A percentile compares a stretch with the other conserved stretches of the same genome.
These are phyloP conservation scores for western clawed frog (Xenopus tropicalis) DNA, from an alignment of 2,113 vertebrate species.

Conservation along the genomic window UCB_Xtro_10.0 CM004448.2:103655001-103655500, in stretches of 20 bases:
- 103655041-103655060: too few relatives aligned
- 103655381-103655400: slow-evolving; percentile 4
- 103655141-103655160: too few relatives aligned
- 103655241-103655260: neutral
- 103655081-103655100: too few relatives aligned
- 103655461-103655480: slow-evolving; percentile 58
- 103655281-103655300: neutral
- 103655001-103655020: too few relatives aligned
- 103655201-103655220: slow-evolving; percentile 14
- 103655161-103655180: neutral
- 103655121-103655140: too few relatives aligned
- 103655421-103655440: slow-evolving; percentile 51
- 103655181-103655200: too few relatives aligned
- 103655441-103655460: slow-evolving; percentile 61
- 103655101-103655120: too few relatives aligned
- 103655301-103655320: too few relatives aligned
- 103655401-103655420: slow-evolving; percentile 61
- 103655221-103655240: slow-evolving; percentile 12
- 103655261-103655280: slow-evolving; percentile 28
- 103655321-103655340: too few relatives aligned
- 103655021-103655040: too few relatives aligned
- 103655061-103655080: too few relatives aligned
- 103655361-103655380: neutral
- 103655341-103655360: neutral
- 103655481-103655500: neutral